phyloP scores from a whole-genome alignment of 2,113 vertebrate species.

The Polypterus senegalus region DNA sequence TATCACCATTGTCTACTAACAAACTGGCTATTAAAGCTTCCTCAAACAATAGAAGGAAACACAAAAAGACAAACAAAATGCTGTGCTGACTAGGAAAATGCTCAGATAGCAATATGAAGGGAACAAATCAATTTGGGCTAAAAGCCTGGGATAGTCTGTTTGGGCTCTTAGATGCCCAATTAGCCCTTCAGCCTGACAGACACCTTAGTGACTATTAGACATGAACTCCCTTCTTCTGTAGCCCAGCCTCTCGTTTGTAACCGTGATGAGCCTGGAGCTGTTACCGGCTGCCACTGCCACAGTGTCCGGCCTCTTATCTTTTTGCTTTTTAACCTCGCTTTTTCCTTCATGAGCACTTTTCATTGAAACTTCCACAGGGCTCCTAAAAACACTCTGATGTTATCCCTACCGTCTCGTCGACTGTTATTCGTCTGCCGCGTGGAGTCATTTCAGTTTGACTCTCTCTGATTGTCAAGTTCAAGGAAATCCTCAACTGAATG shows the following conservation, averaged over 20 bases:
- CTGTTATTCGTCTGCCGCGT: background rate
- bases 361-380: slow-evolving; percentile 9
- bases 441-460: slow-evolving; percentile 19
- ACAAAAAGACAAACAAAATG: too few species aligned
- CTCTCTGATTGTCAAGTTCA: slow-evolving; percentile 44
- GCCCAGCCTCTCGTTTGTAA: background rate
- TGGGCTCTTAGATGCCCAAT: slow-evolving; percentile 61
- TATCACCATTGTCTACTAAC: too few species aligned
- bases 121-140: too few species aligned
- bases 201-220: slow-evolving; percentile 55
- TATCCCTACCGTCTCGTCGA: slow-evolving; percentile 17
- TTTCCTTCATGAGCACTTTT: slow-evolving; percentile 10
- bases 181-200: slow-evolving; percentile 55
- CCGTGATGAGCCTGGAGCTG: background rate
- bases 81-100: too few species aligned
- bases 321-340: slow-evolving; percentile 21
- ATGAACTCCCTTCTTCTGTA: background rate
- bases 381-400: slow-evolving; percentile 9
- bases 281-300: background rate
- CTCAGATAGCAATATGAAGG: too few species aligned
- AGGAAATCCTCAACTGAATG: slow-evolving; percentile 35
- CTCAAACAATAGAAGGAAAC: too few species aligned
- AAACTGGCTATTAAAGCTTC: too few species aligned
- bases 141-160: slow-evolving; percentile 39
- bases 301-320: background rate